Evolutionary conservation across 2,888 invertebrate species (phyloP), one percentile per base, ranked within the genome.

Genomic region (Eurytoma californica): DNA sequence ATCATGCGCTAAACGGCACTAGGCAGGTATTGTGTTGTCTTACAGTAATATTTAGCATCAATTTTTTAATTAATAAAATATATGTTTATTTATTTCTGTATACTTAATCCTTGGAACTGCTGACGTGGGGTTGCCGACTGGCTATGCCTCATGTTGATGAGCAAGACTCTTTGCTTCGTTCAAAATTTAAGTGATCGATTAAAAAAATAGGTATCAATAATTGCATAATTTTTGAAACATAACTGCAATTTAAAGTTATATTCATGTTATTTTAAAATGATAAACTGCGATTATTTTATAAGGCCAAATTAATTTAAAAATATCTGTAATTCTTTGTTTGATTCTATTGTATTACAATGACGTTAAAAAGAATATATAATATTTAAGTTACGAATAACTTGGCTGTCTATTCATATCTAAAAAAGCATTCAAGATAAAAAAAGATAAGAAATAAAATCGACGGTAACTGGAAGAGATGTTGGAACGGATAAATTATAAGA

Each of bases 41-140:
- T 49, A 58, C 4, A 30, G 39, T 2, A 55, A 55, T 13, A 49
- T 68, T 63, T 81, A 73, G 65, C 9, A 24, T 1, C 24, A 24
- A 24, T 49, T 24, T 28, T 16, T 58, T 13, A 20, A 16, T 57
- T 63, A 79, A 69, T 20, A 30, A 16, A 30, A 73, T 58, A 67
- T 58, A 67, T 69, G 63, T 20, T 57, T n/a, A n/a, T n/a, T 30
- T 28, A n/a, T 55, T 82, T 81, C 79, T 73, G 84, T 82, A 63
- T 83, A 82, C 91, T 77, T 87, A 95, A 94, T 96, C 96, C 0
- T 88, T 96, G 55, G 95, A 94, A 1, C 86, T 97, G 82, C 90
- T 96, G 0, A 91, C 94, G 0, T 97, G 96, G 96, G 95, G 96
- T 47, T 93, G 93, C 84, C 92, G 93, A 67, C 88, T 96, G 67